Base-by-base conservation (phyloP, 2,113 vertebrate genomes). In the Ophthalmolycus amberensis region DNA sequence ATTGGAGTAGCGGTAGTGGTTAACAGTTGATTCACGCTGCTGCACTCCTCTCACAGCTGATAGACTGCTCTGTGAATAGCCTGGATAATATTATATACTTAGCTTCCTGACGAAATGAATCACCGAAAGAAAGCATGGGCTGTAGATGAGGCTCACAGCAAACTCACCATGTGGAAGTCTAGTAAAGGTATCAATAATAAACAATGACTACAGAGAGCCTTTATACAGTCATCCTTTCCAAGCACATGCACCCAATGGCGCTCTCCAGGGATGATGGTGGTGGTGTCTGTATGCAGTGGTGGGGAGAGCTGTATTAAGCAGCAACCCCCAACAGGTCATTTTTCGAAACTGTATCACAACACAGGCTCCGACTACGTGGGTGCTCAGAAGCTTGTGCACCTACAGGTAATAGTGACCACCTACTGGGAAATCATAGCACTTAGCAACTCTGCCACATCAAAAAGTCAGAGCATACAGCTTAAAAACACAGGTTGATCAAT, bases 21-120 rank as follows among this genome's bases (percentile, higher is more conserved):
- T 90, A 92, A 89, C 83, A 86, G 83, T 80, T n/a, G n/a, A n/a
- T n/a, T n/a, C n/a, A n/a, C n/a, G n/a, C n/a, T 90, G 3, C 80
- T 85, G 75, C 82, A 71, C 80, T 84, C 79, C 71, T 48, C 60
- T 73, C 74, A 54, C 74, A 83, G 77, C 84, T 87, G 79, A 86
- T 63, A 69, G 68, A 75, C 71, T 75, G 68, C 12, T n/a, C 75
- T 78, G 42, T 52, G 78, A 73, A 62, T 25, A 79, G 66, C 58
- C 50, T 64, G 75, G 79, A 79, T 68, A 70, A 37, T 64, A 60
- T 66, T 69, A 71, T 65, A 48, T 68, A 79, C 59, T 69, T 46
- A 38, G 63, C 75, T 76, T 52, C 60, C 71, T 81, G 60, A 32
- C 63, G 10, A 77, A 82, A 86, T 82, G 22, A 79, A 71, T 88